Evolutionary conservation across 2,797 vertebrate genomes (phyloP), one percentile per base, ranked within the genome.

Genomic region (Aulostomus chinensis): DNA sequence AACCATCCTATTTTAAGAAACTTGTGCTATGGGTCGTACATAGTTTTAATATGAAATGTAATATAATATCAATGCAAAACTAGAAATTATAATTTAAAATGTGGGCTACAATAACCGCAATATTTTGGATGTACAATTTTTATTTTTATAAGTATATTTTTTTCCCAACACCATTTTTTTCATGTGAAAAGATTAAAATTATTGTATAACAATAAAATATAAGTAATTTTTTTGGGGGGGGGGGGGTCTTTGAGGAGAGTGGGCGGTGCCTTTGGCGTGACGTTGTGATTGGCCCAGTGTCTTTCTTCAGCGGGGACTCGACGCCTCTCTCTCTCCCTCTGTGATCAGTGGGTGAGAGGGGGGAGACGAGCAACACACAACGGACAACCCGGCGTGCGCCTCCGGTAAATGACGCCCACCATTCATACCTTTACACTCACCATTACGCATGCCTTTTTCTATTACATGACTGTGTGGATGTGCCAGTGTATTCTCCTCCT

Each of bases 261-360:
- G 84, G 90, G 91, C 73, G 86, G 85, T 63, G 57, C 73, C 52
- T 77, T 40, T 28, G 17, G 9, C 20, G 60, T 91, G 91, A 90
- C 87, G 88, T 84, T 25, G 43, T 36, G 25, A 70, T 80, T 84
- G 87, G 84, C 80, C 67, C 68, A 14, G 83, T 74, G 79, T 73
- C 75, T 81, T 70, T 86, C 80, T 72, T 72, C 73, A 58, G 75
- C 83, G 47, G 72, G 68, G 70, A 64, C 74, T 79, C 78, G 66
- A 57, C 58, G 65, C 71, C 56, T 76, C 77, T 73, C 78, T 82
- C 83, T 77, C 83, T 77, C 83, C 73, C 84, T 85, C 82, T 78
- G 83, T 77, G 84, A 70, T 82, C 89, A 86, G 88, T 88, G 88
- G 86, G 84, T 85, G 88, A 84, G 84, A 88, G 86, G 86, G 87